A percentile compares a stretch with the other conserved stretches of the same genome.
These are phyloP conservation scores for Acronicta alni DNA, from an alignment of 2,888 invertebrate species.

Conservation along the genomic window DNA sequence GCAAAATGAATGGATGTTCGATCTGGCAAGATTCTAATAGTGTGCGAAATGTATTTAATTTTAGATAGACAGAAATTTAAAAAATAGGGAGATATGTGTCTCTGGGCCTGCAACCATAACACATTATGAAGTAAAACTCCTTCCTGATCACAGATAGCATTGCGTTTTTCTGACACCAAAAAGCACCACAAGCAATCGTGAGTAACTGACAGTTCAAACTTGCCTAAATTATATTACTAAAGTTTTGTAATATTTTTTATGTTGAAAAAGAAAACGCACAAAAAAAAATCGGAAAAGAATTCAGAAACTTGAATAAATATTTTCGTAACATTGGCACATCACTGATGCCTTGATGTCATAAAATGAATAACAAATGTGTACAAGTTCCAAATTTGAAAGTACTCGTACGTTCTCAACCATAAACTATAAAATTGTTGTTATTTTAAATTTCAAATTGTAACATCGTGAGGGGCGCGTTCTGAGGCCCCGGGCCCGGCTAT, in stretches of 20 bases:
- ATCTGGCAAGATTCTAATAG: too few relatives aligned
- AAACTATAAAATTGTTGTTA: constrained; percentile 62
- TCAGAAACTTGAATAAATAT: constrained; percentile 10
- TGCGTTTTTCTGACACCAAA: background rate
- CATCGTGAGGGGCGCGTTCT: constrained; percentile 60
- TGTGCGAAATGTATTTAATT: too few relatives aligned
- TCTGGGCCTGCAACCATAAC: too few relatives aligned
- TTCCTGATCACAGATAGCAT: too few relatives aligned
- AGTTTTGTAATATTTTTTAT: background rate
- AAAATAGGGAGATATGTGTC: too few relatives aligned
- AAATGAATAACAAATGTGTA: constrained; percentile 29
- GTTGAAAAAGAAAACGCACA: constrained; percentile 1
- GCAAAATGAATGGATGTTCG: too few relatives aligned
- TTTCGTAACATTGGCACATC: constrained; percentile 30
- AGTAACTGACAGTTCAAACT: background rate
- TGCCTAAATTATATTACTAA: background rate
- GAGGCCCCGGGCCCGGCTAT: constrained; percentile 61
- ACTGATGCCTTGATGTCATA: constrained; percentile 21
- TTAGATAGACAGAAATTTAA: too few relatives aligned
- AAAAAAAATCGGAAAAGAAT: constrained; percentile 2
- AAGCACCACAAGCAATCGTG: background rate
- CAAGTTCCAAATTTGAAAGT: constrained; percentile 49
- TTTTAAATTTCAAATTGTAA: constrained; percentile 71
- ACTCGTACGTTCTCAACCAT: constrained; percentile 40
- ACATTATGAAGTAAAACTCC: too few relatives aligned